A percentile compares a stretch with the other conserved stretches of the same genome.
Conservation (phyloP, 1,140 invertebrate species). For the Drosophila suzukii region DNA sequence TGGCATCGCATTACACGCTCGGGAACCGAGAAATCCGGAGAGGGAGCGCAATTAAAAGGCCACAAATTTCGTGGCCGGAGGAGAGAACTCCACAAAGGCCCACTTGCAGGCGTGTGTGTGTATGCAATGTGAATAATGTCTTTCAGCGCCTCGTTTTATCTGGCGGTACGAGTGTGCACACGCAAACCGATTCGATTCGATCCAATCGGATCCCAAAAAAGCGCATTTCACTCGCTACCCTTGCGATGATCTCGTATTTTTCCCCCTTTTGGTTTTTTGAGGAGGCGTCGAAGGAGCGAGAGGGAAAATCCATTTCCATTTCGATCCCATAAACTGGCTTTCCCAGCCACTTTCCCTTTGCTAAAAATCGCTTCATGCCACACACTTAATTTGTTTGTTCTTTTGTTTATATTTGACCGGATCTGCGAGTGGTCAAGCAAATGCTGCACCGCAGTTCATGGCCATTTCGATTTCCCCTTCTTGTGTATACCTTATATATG, state of each 20-base stretch:
- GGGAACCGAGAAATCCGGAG: neutral
- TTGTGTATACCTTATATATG: slow-evolving; percentile 11
- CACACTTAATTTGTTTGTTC: slow-evolving; percentile 44
- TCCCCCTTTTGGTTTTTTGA: neutral
- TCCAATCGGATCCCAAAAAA: slow-evolving; percentile 54
- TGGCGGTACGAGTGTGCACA: slow-evolving; percentile 44
- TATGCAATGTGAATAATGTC: slow-evolving; percentile 79
- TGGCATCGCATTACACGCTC: slow-evolving; percentile 73
- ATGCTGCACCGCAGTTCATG: slow-evolving; percentile 65
- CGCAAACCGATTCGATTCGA: slow-evolving; percentile 32
- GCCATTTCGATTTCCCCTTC: slow-evolving; percentile 56
- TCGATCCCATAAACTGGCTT: slow-evolving; percentile 26
- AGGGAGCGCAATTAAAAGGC: slow-evolving; percentile 33
- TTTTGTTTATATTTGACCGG: slow-evolving; percentile 51
- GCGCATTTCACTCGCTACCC: slow-evolving; percentile 61
- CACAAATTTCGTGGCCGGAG: slow-evolving; percentile 28
- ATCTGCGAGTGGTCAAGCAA: slow-evolving; percentile 40
- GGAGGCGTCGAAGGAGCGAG: neutral
- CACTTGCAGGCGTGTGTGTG: slow-evolving; percentile 39
- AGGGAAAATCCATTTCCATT: slow-evolving; percentile 49
- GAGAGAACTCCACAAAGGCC: slow-evolving; percentile 35
- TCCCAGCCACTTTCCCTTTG: slow-evolving; percentile 39
- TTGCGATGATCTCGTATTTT: slow-evolving; percentile 12
- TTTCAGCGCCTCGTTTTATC: slow-evolving; percentile 77
- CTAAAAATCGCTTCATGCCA: slow-evolving; percentile 47